Percentiles rank a stretch among this genome's conserved stretches.
These are phyloP conservation scores for Syndactyla subalaris DNA, from an alignment of 2,797 vertebrate genomes.

Conservation along the genomic window DNA sequence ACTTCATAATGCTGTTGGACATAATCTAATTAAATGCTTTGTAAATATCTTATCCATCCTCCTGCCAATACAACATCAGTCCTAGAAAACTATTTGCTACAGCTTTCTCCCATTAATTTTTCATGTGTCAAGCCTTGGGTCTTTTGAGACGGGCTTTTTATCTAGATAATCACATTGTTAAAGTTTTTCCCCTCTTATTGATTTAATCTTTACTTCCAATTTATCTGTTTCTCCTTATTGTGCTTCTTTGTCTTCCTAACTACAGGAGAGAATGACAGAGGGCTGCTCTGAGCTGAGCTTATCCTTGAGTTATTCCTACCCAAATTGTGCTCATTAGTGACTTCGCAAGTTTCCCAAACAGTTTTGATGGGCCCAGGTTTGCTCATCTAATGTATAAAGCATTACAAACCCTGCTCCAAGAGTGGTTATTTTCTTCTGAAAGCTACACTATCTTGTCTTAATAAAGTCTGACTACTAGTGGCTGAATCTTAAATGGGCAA, in stretches of 20 bases:
- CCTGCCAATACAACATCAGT: background rate
- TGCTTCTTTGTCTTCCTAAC: background rate
- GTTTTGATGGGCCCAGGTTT: background rate
- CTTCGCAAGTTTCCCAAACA: background rate
- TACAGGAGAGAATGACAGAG: background rate
- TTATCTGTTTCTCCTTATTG: background rate
- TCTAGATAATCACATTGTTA: background rate
- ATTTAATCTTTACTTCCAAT: background rate
- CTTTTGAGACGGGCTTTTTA: background rate
- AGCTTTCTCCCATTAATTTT: constrained; percentile 4
- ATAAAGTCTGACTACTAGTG: background rate
- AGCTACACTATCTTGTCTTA: background rate
- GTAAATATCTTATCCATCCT: constrained; percentile 18
- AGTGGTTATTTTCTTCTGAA: background rate
- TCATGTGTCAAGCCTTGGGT: background rate
- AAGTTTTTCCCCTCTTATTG: background rate
- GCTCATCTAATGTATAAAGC: background rate
- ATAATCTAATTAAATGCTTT: background rate
- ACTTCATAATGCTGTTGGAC: background rate
- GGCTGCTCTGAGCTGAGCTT: background rate
- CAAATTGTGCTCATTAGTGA: accelerated
- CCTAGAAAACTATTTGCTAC: constrained; percentile 5
- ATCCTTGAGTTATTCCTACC: background rate
- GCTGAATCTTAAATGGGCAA: background rate
- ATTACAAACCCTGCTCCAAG: background rate